A percentile compares a stretch with the other conserved stretches of the same genome.
phyloP scores from a whole-genome alignment of 1,140 invertebrate genomes.

The Rhyacophila brunnea region DNA sequence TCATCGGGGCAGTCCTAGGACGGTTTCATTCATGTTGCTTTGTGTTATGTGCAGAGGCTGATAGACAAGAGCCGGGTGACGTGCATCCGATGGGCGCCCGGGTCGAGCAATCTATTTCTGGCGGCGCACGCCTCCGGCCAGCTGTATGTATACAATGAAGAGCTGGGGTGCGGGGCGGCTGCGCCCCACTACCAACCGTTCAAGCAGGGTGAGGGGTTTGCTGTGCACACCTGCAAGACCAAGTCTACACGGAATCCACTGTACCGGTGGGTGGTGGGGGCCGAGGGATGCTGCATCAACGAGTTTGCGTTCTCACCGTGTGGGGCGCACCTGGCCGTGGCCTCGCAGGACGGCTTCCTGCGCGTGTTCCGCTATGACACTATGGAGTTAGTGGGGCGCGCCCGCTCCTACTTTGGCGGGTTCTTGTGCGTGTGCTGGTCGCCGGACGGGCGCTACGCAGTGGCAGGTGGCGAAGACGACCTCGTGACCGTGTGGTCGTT shows the following conservation, averaged over 20 bases:
- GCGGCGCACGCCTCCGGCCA: slow-evolving; percentile 95
- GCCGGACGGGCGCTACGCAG: slow-evolving; percentile 92
- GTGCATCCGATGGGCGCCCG: slow-evolving; percentile 97
- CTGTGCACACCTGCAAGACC: slow-evolving; percentile 93
- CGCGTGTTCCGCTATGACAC: slow-evolving; percentile 96
- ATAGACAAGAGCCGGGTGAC: slow-evolving; percentile 99
- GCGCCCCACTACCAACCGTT: slow-evolving; percentile 90
- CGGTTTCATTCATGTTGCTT: too few relatives aligned
- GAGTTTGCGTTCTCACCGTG: slow-evolving; percentile 98
- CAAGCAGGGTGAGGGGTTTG: slow-evolving; percentile 92
- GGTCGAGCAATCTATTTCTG: slow-evolving; percentile 88
- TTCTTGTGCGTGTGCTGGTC: slow-evolving; percentile 97
- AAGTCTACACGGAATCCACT: slow-evolving; percentile 95
- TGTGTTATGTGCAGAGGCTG: slow-evolving; percentile 87
- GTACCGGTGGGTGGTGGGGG: slow-evolving; percentile 83
- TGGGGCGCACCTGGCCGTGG: slow-evolving; percentile 86
- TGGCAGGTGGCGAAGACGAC: slow-evolving; percentile 98
- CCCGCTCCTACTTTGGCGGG: slow-evolving; percentile 96
- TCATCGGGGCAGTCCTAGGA: too few relatives aligned
- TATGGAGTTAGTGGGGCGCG: slow-evolving; percentile 90
- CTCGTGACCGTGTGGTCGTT: slow-evolving; percentile 97
- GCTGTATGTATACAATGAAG: slow-evolving; percentile 97
- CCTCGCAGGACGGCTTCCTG: slow-evolving; percentile 94
- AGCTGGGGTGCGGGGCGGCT: slow-evolving; percentile 81
- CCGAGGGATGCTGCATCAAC: slow-evolving; percentile 85